Conservation (phyloP, 2,888 invertebrate genomes). For the Linnaemya tessellans region DNA sequence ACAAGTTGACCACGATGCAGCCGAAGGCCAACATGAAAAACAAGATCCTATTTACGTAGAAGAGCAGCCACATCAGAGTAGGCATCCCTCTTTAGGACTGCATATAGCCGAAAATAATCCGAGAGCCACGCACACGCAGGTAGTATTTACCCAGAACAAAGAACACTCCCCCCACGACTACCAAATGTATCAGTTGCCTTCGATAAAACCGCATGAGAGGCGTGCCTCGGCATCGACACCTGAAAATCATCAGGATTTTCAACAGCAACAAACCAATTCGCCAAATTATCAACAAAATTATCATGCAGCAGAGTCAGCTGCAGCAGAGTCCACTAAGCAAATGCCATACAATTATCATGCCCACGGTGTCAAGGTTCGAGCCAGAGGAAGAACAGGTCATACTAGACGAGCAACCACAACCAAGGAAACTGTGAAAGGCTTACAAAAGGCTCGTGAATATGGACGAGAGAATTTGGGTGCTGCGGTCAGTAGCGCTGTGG, state of each 20-base stretch:
- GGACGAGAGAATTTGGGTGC: conserved; percentile 80
- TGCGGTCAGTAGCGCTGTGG: conserved; percentile 77
- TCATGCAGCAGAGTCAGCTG: background rate
- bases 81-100: conserved; percentile 51
- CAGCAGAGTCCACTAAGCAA: conserved; percentile 77
- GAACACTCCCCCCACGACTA: conserved; percentile 75
- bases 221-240: conserved; percentile 73
- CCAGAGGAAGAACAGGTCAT: conserved; percentile 64
- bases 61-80: conserved; percentile 54
- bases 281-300: conserved; percentile 53
- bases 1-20: conserved; percentile 34
- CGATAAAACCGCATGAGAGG: conserved; percentile 77
- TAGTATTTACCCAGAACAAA: conserved; percentile 78
- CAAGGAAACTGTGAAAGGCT: conserved; percentile 73
- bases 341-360: conserved; percentile 82
- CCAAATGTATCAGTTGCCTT: conserved; percentile 77
- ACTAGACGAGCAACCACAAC: conserved; percentile 63
- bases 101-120: conserved; percentile 82
- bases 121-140: conserved; percentile 81
- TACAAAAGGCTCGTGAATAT: conserved; percentile 76
- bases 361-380: conserved; percentile 74
- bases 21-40: conserved; percentile 40
- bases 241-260: conserved; percentile 73
- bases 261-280: conserved; percentile 62
- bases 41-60: conserved; percentile 77